A percentile compares a stretch with the other conserved stretches of the same genome.
Conservation (phyloP, 2,113 vertebrate genomes). For the Nematolebias whitei region DNA sequence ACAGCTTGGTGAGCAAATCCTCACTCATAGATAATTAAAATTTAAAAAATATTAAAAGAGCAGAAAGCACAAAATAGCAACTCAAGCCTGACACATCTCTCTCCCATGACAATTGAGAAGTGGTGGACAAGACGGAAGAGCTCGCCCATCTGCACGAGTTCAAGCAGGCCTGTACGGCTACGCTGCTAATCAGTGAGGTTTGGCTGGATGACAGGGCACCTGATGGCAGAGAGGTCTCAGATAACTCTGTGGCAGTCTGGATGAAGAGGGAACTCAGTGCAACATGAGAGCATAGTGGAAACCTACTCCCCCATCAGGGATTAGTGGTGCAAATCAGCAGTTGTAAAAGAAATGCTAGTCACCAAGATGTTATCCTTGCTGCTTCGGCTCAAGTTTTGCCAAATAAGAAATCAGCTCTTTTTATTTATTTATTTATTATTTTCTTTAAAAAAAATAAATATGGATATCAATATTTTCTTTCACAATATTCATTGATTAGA, state of each 20-base stretch:
- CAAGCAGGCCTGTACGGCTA: conserved; percentile 34
- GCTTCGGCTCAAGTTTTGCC: conserved; percentile 22
- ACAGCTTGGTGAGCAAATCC: conserved; percentile 31
- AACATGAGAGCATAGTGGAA: conserved; percentile 25
- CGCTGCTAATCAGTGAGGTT: conserved; percentile 56
- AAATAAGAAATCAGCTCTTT: background rate
- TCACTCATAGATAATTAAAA: conserved; percentile 7
- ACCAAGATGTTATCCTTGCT: conserved; percentile 35
- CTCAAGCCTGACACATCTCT: conserved; percentile 22
- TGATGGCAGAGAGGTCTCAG: conserved; percentile 67
- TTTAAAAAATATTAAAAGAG: background rate
- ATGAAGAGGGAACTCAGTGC: conserved; percentile 31
- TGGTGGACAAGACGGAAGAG: conserved; percentile 52
- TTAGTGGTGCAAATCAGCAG: conserved; percentile 63
- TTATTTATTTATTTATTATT: no score
- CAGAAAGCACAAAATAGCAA: conserved; percentile 8
- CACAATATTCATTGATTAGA: no score
- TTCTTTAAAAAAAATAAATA: no score
- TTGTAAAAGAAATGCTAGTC: conserved; percentile 48
- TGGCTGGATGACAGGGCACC: conserved; percentile 70
- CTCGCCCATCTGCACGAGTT: conserved; percentile 62
- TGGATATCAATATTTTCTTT: no score
- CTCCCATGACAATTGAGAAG: conserved; percentile 33
- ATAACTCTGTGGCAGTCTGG: conserved; percentile 57
- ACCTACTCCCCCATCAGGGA: conserved; percentile 58